Base-by-base conservation (phyloP, 92 coral and sea anemone genomes). In the Montipora capitata region DNA sequence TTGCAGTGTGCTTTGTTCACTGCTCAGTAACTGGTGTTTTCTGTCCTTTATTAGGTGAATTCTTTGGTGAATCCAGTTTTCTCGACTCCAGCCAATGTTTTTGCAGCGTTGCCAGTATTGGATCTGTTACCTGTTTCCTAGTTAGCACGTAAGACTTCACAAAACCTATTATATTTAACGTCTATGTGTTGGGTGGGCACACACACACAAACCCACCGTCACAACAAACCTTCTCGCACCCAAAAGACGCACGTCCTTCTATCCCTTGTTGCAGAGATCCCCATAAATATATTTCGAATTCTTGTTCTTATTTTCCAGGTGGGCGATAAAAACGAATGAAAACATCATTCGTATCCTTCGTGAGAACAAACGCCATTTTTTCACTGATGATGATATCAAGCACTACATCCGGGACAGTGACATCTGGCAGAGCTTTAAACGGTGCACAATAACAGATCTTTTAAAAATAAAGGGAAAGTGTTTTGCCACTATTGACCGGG, bases 361-460 rank as follows among this genome's bases (percentile, higher is more conserved):
- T 65, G 92, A 90, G 39, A 87, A 94, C 74, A 92, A 95, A 57
- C 98, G 92, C 73, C 87, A 72, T 62, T 97, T 96, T 83, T 74
- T 83, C 83, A 90, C 81, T 10, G 99, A 97, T 85, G 87, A 86
- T 10, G 89, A 83, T 72, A 97, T 97, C 76, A 93, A 90, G 67
- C 92, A 81, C 7, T 94, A 80, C 83, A 94, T 97, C 80, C 91
- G 91, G 70, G 98, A 96, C 87, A 97, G 98, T 80, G 99, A 97
- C 48, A 74, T 96, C 27, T 97, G 99, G 99, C 99, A 97, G 75
- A 97, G 95, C 87, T 97, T 96, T 80, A 97, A 97, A 56, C 85
- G 99, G 51, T 92, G 92, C 59, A 93, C 95, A 4, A 91, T 96
- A 40, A 64, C 91, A 43, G 91, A 93, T 12, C 92, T 92, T 10